phyloP scores from a whole-genome alignment of 2,113 vertebrate species.

The Apaloderma vittatum region DNA sequence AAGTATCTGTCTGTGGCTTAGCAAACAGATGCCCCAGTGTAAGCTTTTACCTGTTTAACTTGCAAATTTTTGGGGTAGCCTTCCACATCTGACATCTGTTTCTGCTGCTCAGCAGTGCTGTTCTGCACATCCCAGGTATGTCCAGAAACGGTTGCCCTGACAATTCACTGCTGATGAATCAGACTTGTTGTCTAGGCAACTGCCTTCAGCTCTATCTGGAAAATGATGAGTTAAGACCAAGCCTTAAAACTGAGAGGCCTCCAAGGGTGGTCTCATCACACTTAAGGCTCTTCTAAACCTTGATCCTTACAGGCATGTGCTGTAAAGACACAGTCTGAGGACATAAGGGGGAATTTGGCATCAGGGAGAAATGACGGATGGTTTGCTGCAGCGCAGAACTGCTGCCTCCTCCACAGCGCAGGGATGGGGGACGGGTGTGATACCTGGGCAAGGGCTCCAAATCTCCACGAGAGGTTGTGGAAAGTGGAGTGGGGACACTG shows the following conservation, averaged over 20 bases:
- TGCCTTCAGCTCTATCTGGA: background rate
- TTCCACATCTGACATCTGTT: background rate
- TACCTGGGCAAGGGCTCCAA: rapidly evolving
- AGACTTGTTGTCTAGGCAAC: slow-evolving; percentile 63
- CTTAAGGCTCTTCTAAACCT: background rate
- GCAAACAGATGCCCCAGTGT: background rate
- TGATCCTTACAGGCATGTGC: background rate
- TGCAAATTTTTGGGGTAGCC: background rate
- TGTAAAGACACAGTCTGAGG: background rate
- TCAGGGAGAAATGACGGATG: background rate
- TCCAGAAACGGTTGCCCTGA: background rate
- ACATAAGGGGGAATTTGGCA: background rate
- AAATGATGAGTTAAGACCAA: background rate
- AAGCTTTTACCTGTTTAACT: background rate
- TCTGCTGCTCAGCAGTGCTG: background rate
- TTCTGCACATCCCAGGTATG: background rate
- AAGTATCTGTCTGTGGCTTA: background rate
- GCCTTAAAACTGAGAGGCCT: background rate
- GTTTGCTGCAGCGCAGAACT: background rate
- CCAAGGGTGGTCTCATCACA: background rate
- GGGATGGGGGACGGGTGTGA: too few species aligned
- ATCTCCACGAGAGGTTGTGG: rapidly evolving
- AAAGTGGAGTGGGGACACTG: background rate
- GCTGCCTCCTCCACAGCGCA: background rate
- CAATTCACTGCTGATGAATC: slow-evolving; percentile 40